These are phyloP conservation scores for Aplodontia rufa DNA, from an alignment of 2,113 vertebrate genomes.

Conservation along the genomic window DNA sequence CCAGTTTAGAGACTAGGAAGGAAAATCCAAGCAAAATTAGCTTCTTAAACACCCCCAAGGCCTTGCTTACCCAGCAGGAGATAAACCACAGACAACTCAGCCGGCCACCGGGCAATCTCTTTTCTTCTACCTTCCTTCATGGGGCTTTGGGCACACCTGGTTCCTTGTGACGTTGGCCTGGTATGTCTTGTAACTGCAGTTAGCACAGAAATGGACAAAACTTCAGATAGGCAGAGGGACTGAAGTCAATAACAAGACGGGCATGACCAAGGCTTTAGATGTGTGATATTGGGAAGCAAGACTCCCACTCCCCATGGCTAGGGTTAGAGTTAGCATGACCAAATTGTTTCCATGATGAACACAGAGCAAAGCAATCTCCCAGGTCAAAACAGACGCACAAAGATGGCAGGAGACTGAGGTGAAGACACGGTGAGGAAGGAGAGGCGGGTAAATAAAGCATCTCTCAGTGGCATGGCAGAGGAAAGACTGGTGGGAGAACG, in stretches of 20 bases:
- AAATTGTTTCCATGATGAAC: neutral
- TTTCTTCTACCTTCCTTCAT: neutral
- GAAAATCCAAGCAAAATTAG: no score
- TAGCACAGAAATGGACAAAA: neutral
- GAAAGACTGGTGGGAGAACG: accelerated
- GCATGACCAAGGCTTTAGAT: no score
- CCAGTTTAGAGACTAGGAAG: neutral
- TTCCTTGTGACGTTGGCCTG: neutral
- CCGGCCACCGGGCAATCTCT: no score
- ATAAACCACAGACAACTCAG: neutral
- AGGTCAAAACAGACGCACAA: neutral
- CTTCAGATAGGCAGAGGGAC: neutral
- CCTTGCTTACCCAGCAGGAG: neutral
- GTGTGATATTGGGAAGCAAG: neutral
- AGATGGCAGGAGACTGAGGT: accelerated
- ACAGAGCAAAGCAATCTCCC: neutral
- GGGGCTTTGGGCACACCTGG: neutral
- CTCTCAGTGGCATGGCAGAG: accelerated
- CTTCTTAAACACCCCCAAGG: neutral
- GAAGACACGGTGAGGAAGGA: neutral
- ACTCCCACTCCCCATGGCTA: neutral
- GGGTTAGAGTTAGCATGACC: neutral
- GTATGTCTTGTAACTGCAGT: neutral
- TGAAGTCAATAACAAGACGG: neutral
- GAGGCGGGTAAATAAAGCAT: neutral